Base-by-base conservation (phyloP, 2,797 vertebrate genomes). In the Centropyge bicolor region DNA sequence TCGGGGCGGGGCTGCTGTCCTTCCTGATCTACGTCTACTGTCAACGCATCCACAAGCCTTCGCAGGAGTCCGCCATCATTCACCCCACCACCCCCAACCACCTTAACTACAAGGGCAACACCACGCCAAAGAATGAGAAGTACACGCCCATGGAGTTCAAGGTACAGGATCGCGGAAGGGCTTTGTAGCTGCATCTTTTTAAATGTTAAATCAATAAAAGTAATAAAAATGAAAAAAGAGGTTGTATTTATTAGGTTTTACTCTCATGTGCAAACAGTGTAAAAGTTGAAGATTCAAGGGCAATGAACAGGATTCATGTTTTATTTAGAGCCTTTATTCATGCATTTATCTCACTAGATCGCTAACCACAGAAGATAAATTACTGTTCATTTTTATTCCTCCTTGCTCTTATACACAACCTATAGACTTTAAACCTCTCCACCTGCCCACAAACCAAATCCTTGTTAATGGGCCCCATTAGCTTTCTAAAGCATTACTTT, bases 81-180 rank as follows among this genome's bases (percentile, higher is more conserved):
- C 98, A 99, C 76, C 98, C 98, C 0, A 98, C 96, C 94, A 97
- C 97, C 52, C 97, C 98, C 0, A 98, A 98, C 93, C 98, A 99
- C 87, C 97, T 99, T 88, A 98, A 97, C 93, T 98, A 97, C 93
- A 98, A 98, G 92, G 96, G 96, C 77, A 97, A 97, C 92, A 96
- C 96, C 81, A 97, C 97, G 0, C 97, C 97, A 86, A 99, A 98
- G 94, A 99, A 99, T 0, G 98, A 99, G 93, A 98, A 98, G 87
- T 99, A 98, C 93, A 98, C 97, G 35, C 98, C 97, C 66, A 99
- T 99, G 98, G 98, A 99, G 94, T 99, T 99, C 93, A 99, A 99
- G 97, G 98, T 98, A 35, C 1, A 31, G 27, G 19, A 27, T 41
- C 31, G 1, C 6, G 0, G 6, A 24, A 36, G 8, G 6, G 4